Base-by-base conservation (phyloP, 1,140 invertebrate genomes). In the Drosophila miranda region DNA sequence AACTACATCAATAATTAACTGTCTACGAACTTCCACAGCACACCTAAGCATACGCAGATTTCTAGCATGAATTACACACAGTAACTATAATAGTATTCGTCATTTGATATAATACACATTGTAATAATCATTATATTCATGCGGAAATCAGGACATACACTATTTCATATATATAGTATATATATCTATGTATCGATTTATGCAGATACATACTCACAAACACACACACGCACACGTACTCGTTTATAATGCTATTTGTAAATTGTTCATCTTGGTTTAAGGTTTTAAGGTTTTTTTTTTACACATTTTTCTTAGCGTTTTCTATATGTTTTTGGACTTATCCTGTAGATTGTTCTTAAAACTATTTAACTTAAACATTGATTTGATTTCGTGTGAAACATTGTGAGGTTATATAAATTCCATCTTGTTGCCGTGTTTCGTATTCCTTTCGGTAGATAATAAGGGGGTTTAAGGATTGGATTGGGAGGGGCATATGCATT, bases 291-390 rank as follows among this genome's bases (percentile, higher is more conserved):
- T 59, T 69, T n/a, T 48, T 60, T 59, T 46, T 62, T 57, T 51
- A 19, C 45, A 53, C 57, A 34, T 45, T 46, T 26, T 16, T 68
- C 78, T 81, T 76, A 63, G 51, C 54, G 66, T 71, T 50, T 54
- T 71, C 3, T 9, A 9, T 59, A 48, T 56, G 11, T n/a, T 59
- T 66, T 23, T 41, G 21, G 26, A 46, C 74, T 71, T 75, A 66
- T 42, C 58, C 67, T 70, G 43, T 19, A 55, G 21, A 52, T 38
- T 23, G 19, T 11, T 6, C 82, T 87, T 87, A 87, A 78, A 87
- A 87, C 82, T 87, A 87, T 87, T 87, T 87, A 87, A 87, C 82
- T 87, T 87, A 87, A 82, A 87, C 78, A 87, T 87, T 82, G 83
- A 87, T 87, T 87, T 87, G 82, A 87, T 84, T 81, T 77, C 71